phyloP scores from a whole-genome alignment of 2,888 invertebrate genomes.

The Dimorphilus gyrociliatus region DNA sequence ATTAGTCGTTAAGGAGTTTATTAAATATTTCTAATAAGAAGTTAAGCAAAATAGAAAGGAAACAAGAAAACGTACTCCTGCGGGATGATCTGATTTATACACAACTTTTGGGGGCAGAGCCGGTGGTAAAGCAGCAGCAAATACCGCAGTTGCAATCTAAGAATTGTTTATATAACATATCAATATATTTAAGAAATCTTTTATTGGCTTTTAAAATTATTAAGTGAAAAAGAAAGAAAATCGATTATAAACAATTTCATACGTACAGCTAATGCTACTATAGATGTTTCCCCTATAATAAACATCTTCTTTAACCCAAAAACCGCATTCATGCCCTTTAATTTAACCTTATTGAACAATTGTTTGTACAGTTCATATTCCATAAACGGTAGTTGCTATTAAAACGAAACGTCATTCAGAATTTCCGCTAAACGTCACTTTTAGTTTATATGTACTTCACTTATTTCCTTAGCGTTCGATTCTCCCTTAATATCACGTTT shows the following conservation, averaged over 20 bases:
- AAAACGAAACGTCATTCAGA: neutral
- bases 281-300: constrained; percentile 66
- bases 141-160: constrained; percentile 51
- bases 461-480: constrained; percentile 62
- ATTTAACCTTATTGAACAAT: constrained; percentile 69
- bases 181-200: too few species aligned
- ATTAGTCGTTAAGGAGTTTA: too few species aligned
- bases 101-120: constrained; percentile 53
- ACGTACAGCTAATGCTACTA: constrained; percentile 60
- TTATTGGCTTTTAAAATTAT: too few species aligned
- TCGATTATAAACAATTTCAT: too few species aligned
- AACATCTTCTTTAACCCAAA: constrained; percentile 67
- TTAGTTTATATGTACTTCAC: constrained; percentile 40
- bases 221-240: too few species aligned
- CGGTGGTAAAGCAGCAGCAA: constrained; percentile 57
- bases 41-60: too few species aligned
- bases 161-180: too few species aligned
- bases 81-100: too few species aligned
- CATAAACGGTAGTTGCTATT: constrained; percentile 77
- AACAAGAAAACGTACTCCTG: too few species aligned
- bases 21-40: too few species aligned
- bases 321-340: constrained; percentile 79
- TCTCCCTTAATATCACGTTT: constrained; percentile 65
- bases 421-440: neutral
- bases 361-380: constrained; percentile 87